Percentiles rank a stretch among this genome's conserved stretches.
Conservation (phyloP, 2,888 invertebrate species). For the Zelleria hepariella region DNA sequence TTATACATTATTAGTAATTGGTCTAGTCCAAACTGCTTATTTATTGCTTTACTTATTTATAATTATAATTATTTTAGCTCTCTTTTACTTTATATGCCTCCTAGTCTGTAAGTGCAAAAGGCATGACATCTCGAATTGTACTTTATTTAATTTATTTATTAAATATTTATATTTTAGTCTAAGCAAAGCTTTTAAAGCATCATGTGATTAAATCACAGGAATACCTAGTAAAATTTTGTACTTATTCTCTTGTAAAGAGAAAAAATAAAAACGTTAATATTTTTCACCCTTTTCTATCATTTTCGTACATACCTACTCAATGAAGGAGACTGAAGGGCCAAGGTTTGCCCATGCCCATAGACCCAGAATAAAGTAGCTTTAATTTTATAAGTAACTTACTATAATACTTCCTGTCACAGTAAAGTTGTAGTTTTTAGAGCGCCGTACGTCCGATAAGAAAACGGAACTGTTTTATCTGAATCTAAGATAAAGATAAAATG, state of each 20-base stretch:
- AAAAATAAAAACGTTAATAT: not conserved
- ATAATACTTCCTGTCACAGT: no score
- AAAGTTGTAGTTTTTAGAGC: no score
- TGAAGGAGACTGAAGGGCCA: not conserved
- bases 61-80: slow-evolving; percentile 25
- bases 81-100: slow-evolving; percentile 28
- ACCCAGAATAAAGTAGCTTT: no score
- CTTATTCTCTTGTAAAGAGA: slow-evolving; percentile 6
- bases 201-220: slow-evolving; percentile 48
- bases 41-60: slow-evolving; percentile 8
- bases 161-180: slow-evolving; percentile 25
- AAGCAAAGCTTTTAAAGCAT: slow-evolving; percentile 56
- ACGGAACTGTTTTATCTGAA: no score
- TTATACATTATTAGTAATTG: not conserved
- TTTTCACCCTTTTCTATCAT: not conserved
- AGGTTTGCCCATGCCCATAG: no score
- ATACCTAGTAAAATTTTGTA: slow-evolving; percentile 16
- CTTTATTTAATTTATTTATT: slow-evolving; percentile 26
- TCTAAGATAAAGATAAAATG: no score
- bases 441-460: no score
- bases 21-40: not conserved
- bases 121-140: slow-evolving; percentile 56
- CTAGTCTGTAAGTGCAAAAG: slow-evolving; percentile 61
- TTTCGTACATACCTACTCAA: no score
- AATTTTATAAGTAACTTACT: no score